These are phyloP conservation scores for Halesus radiatus DNA, from an alignment of 1,140 invertebrate genomes.

Conservation along the genomic window DNA sequence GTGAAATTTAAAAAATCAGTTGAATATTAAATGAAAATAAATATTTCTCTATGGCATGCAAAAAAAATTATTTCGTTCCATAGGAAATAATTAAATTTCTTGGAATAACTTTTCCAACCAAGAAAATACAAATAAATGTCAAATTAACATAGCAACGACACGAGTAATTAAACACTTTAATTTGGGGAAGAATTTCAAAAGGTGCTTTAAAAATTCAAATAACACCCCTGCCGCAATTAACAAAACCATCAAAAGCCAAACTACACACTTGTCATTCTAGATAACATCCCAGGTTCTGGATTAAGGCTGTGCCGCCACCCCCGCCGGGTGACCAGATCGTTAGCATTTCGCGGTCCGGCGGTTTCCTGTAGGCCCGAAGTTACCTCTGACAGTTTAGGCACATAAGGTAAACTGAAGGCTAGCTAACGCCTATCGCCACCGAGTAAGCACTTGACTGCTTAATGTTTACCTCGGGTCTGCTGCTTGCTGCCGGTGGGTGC, in stretches of 20 bases:
- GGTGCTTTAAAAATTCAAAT: not conserved
- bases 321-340: slow-evolving; percentile 14
- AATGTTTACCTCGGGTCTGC: no score
- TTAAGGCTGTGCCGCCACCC: not conserved
- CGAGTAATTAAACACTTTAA: no score
- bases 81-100: no score
- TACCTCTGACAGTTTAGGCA: not conserved
- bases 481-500: no score
- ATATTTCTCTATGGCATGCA: no score
- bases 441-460: not conserved
- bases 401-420: slow-evolving; percentile 8
- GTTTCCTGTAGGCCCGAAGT: slow-evolving; percentile 4
- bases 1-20: no score
- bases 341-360: slow-evolving; percentile 32
- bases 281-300: not conserved
- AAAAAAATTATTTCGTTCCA: no score
- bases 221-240: slow-evolving; percentile 13
- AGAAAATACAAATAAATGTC: no score
- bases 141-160: no score
- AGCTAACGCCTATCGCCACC: not conserved
- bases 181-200: no score
- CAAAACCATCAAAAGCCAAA: slow-evolving; percentile 16
- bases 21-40: no score
- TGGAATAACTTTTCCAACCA: no score
- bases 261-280: slow-evolving; percentile 24